These are phyloP conservation scores for Ardeotis arabs DNA, from an alignment of 2,113 vertebrate species.

Conservation along the genomic window DNA sequence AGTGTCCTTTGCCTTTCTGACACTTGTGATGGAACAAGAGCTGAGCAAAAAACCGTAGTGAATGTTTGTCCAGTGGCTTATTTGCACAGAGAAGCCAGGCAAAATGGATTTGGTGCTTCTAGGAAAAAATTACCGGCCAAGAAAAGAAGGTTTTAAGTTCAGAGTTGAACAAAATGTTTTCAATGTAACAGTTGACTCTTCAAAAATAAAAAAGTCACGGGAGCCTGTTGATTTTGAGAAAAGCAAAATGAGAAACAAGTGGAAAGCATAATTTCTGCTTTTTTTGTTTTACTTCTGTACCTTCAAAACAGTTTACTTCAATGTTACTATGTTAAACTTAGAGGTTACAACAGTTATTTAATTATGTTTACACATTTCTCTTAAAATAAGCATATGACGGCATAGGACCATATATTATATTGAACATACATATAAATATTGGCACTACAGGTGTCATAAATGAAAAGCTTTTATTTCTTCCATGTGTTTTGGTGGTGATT, in stretches of 20 bases:
- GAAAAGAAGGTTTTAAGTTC: neutral
- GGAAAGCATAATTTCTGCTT: neutral
- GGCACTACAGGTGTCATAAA: neutral
- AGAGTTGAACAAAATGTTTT: neutral
- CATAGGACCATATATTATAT: neutral
- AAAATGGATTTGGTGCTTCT: constrained; percentile 18
- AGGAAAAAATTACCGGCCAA: constrained; percentile 12
- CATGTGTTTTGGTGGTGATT: neutral
- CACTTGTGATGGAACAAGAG: neutral
- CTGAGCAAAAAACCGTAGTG: neutral
- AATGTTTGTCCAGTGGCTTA: constrained; percentile 28
- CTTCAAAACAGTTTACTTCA: neutral
- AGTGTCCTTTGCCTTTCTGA: neutral
- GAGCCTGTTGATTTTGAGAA: neutral
- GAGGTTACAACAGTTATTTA: neutral
- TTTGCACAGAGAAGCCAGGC: neutral
- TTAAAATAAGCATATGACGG: neutral
- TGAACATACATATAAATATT: neutral
- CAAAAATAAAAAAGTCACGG: neutral
- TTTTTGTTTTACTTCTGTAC: neutral
- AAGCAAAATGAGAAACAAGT: neutral
- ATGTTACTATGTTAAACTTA: neutral
- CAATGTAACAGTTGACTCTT: neutral
- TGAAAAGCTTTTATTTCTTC: neutral
- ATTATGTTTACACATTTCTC: neutral